Conservation (phyloP, 2,888 invertebrate species). For the Bhutanitis thaidina region DNA sequence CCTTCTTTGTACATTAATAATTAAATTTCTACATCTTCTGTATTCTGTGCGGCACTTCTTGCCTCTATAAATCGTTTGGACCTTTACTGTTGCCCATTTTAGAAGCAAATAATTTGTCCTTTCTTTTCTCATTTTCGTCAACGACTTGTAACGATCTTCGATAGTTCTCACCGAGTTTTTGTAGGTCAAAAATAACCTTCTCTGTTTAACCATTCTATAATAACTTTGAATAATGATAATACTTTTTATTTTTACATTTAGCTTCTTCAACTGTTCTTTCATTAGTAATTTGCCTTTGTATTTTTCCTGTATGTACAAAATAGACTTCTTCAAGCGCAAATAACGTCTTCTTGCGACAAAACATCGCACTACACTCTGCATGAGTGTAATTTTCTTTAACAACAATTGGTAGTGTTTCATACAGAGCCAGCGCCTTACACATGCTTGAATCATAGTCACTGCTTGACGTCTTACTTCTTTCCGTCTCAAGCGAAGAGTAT, state of each 20-base stretch:
- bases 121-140: conserved; percentile 53
- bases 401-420: conserved; percentile 38
- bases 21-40: conserved; percentile 39
- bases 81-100: conserved; percentile 44
- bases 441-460: conserved; percentile 49
- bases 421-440: conserved; percentile 54
- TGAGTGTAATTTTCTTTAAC: conserved; percentile 39
- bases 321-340: conserved; percentile 39
- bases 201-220: conserved; percentile 53
- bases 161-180: conserved; percentile 45
- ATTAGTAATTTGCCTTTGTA: conserved; percentile 60
- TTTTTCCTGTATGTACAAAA: conserved; percentile 50
- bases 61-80: conserved; percentile 73
- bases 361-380: conserved; percentile 49
- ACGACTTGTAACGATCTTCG: conserved; percentile 44
- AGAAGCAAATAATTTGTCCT: conserved; percentile 44
- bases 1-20: conserved; percentile 70
- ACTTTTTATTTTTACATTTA: conserved; percentile 36
- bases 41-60: conserved; percentile 58
- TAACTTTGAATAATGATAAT: conserved; percentile 62
- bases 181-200: conserved; percentile 34
- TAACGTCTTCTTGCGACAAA: conserved; percentile 46
- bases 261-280: conserved; percentile 46
- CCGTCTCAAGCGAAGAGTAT: conserved; percentile 38
- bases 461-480: conserved; percentile 41